Conservation (phyloP, 2,113 vertebrate genomes). For the Alaudala cheleensis region DNA sequence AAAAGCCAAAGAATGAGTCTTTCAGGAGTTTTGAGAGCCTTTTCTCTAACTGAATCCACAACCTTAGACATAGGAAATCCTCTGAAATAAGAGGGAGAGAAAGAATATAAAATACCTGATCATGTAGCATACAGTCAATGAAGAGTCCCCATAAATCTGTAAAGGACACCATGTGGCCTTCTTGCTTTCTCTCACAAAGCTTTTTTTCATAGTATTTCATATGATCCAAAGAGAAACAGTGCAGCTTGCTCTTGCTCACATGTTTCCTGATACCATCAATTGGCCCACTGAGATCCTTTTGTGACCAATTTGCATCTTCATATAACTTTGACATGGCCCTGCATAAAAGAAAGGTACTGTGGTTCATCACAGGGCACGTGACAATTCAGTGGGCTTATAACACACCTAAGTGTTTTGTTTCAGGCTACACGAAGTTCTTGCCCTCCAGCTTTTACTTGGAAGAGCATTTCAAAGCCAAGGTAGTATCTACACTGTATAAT, state of each 20-base stretch:
- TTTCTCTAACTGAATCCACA: neutral
- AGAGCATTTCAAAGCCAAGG: neutral
- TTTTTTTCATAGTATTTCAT: conserved; percentile 67
- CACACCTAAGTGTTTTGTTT: neutral
- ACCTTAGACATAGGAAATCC: neutral
- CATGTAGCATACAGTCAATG: conserved; percentile 59
- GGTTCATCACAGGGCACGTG: neutral
- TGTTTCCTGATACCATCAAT: conserved; percentile 55
- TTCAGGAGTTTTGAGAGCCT: neutral
- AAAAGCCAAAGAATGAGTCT: neutral
- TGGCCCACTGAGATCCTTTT: conserved; percentile 62
- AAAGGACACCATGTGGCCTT: conserved; percentile 64
- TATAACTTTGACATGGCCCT: conserved; percentile 84
- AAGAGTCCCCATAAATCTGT: conserved; percentile 78
- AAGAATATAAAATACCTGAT: conserved; percentile 30
- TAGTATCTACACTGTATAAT: neutral
- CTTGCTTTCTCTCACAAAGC: conserved; percentile 51
- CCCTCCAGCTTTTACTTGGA: neutral
- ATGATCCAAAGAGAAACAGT: conserved; percentile 56
- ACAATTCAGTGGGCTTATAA: neutral
- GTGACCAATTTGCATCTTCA: conserved; percentile 80
- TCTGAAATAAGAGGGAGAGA: neutral
- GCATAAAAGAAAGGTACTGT: neutral
- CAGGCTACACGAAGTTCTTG: accelerated
- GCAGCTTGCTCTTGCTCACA: conserved; percentile 70